Percentiles rank a stretch among this genome's conserved stretches.
These are phyloP conservation scores for Chascanopsetta lugubris DNA, from an alignment of 2,113 vertebrate genomes.

Conservation along the genomic window DNA sequence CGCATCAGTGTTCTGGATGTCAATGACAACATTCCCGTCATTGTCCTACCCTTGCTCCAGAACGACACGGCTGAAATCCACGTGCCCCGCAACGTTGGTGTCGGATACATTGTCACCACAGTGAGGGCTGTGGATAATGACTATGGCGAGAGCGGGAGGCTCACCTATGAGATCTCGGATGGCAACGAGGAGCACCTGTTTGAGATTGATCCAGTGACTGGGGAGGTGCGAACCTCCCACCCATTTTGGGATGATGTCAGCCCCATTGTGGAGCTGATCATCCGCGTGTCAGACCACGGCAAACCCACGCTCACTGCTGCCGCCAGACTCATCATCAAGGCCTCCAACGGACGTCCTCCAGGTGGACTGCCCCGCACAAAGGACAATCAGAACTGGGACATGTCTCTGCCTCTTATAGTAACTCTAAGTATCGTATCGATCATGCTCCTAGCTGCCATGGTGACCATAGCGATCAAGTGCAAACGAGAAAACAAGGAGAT, in stretches of 20 bases:
- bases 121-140: constrained; percentile 95
- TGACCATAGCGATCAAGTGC: constrained; percentile 97
- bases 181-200: constrained; percentile 97
- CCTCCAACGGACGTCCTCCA: constrained; percentile 89
- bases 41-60: constrained; percentile 90
- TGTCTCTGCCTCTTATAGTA: constrained; percentile 95
- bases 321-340: constrained; percentile 93
- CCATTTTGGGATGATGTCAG: constrained; percentile 95
- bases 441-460: constrained; percentile 97
- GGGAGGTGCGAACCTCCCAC: constrained; percentile 94
- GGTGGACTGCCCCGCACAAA: constrained; percentile 91
- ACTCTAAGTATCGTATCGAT: constrained; percentile 96
- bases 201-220: constrained; percentile 92
- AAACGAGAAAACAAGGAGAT: constrained; percentile 99
- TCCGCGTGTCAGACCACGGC: constrained; percentile 95
- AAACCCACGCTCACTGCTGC: constrained; percentile 94
- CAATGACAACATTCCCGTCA: constrained; percentile 96
- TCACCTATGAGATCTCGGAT: constrained; percentile 96
- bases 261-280: constrained; percentile 92
- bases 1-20: constrained; percentile 94
- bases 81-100: constrained; percentile 93
- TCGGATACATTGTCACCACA: constrained; percentile 94
- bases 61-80: constrained; percentile 98
- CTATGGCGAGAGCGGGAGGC: constrained; percentile 95
- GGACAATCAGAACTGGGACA: constrained; percentile 95